Base-by-base conservation (phyloP, 1,140 invertebrate species). In the Lethocerus indicus region DNA sequence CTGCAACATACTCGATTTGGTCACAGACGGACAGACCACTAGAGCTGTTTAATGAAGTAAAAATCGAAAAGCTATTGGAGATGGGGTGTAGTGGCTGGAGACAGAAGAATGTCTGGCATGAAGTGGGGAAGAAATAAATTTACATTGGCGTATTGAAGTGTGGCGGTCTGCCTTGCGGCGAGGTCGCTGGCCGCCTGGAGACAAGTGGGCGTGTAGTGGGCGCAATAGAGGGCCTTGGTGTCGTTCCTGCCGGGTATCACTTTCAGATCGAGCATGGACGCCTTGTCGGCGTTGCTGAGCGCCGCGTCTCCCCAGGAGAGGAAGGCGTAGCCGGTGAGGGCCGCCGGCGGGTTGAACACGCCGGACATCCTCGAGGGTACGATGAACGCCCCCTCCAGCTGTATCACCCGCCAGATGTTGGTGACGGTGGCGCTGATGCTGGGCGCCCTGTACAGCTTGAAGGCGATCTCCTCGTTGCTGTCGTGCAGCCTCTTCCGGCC, bases 351-450 rank as follows among this genome's bases (percentile, higher is more conserved):
- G 12, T 58, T 49, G 18, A 58, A 55, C 4, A 57, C 56, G 1
- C 57, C 57, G 13, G 58, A 55, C 24, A 53, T 56, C 25, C 52
- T 50, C 0, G 57, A 58, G 7, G 59, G 58, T 20, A 59, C 39
- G 1, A 56, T 44, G 39, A 61, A 59, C n/a, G 57, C 56, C 0
- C 59, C 59, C 43, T 61, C 59, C 12, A 61, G 43, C 36, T 54
- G 54, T 16, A 61, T 53, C n/a, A 61, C 52, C 36, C 58, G 36
- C 59, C 59, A 60, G 28, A 56, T 54, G 32, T 53, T 43, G 16
- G 48, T 47, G 21, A 49, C 36, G 0, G 53, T 51, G 9, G 55
- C 59, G 3, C 50, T 52, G 21, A 56, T 47, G 18, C 56, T 53
- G 4, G 56, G 56, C 25, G 56, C 49, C 24, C 59, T 56, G 39